Evolutionary conservation across 1,140 invertebrate genomes (phyloP).

Genomic region (Manduca sexta): DNA sequence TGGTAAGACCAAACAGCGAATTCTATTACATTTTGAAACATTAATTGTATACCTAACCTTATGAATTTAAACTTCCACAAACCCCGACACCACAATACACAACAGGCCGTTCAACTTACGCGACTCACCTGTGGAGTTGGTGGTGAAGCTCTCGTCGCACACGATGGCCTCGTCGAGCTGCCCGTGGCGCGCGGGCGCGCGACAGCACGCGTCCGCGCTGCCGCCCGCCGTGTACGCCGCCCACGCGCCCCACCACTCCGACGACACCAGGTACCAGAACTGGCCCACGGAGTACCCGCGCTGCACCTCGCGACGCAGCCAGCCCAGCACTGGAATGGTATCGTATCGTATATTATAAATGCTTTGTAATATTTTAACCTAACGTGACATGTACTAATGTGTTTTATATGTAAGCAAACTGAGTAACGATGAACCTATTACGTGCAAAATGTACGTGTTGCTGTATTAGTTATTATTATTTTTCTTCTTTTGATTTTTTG

Average conservation of each 20-base stretch:
- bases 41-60: too few relatives aligned
- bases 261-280: conserved; percentile 89
- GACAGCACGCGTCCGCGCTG: conserved; percentile 50
- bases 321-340: conserved; percentile 78
- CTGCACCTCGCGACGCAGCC: conserved; percentile 84
- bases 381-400: too few relatives aligned
- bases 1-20: too few relatives aligned
- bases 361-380: too few relatives aligned
- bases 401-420: too few relatives aligned
- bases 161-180: conserved; percentile 75
- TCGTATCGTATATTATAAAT: background rate
- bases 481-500: too few relatives aligned
- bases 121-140: conserved; percentile 71
- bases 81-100: too few relatives aligned
- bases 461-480: too few relatives aligned
- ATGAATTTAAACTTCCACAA: too few relatives aligned
- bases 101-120: background rate
- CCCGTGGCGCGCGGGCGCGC: conserved; percentile 21
- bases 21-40: too few relatives aligned
- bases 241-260: conserved; percentile 90
- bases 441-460: too few relatives aligned
- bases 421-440: too few relatives aligned
- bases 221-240: conserved; percentile 77
- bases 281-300: conserved; percentile 84
- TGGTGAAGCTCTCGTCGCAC: conserved; percentile 78